A percentile compares a stretch with the other conserved stretches of the same genome.
These are phyloP conservation scores for Scrobipalpa atriplicella DNA, from an alignment of 2,888 invertebrate genomes.

Conservation along the genomic window DNA sequence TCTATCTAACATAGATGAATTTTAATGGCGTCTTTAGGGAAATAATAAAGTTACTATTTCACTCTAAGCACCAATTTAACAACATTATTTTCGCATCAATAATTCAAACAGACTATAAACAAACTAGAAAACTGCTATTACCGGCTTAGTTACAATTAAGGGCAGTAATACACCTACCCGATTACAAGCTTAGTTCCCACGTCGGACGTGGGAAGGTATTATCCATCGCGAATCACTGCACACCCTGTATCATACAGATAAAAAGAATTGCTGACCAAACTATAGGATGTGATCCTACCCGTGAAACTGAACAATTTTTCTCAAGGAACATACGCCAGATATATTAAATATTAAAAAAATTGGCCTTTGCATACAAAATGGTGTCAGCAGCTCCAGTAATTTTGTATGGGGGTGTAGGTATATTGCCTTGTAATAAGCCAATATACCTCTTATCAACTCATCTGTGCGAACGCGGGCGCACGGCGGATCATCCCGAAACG, in stretches of 20 bases:
- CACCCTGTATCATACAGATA: constrained; percentile 43
- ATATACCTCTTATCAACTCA: constrained; percentile 74
- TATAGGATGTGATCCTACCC: no score
- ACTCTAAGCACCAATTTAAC: not conserved
- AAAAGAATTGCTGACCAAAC: not conserved
- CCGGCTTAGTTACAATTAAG: constrained; percentile 15
- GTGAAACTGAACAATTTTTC: no score
- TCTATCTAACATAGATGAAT: not conserved
- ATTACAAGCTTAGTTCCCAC: constrained; percentile 49
- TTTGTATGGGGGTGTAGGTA: no score
- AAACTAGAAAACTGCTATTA: not conserved
- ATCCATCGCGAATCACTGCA: constrained; percentile 70
- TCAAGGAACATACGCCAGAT: no score
- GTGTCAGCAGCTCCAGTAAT: no score
- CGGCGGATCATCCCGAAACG: constrained; percentile 80
- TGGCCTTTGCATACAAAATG: no score
- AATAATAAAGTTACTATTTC: no score
- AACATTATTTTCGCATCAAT: not conserved
- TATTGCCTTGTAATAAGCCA: constrained; percentile 34
- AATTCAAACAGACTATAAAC: not conserved
- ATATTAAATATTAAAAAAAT: no score
- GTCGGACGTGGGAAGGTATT: constrained; percentile 74
- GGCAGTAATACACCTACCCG: constrained; percentile 13
- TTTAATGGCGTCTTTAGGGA: not conserved
- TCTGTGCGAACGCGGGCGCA: constrained; percentile 69